Base-by-base conservation (phyloP, 2,888 invertebrate genomes). In the Empis livida region DNA sequence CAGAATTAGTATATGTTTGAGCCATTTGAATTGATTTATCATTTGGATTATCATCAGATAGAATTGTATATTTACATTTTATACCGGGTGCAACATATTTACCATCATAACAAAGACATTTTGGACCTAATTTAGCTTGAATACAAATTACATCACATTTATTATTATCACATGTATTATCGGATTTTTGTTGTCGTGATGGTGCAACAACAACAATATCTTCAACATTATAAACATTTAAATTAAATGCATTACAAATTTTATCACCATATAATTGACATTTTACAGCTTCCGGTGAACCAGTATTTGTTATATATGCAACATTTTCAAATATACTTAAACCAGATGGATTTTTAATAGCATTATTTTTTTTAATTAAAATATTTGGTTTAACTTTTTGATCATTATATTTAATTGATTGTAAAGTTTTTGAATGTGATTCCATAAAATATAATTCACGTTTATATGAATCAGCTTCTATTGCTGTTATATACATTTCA, bases 391-490 rank as follows among this genome's bases (percentile, higher is more conserved):
- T 41, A 59, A 62, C 56, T 4, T 58, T 58, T 31, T 74, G 75
- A 38, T 72, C 66, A 6, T 52, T 50, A 48, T 79, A 79, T 53
- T 63, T 61, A 16, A 74, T 56, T 27, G 69, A 62, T 54, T 75
- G 73, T 23, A 82, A 71, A 1, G 69, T 65, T 42, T 73, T 71
- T 3, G 67, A 59, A 53, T 75, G 73, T 47, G 76, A 75, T 63
- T 92, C 89, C 0, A 80, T 77, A 71, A 84, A 89, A 61, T 88
- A 96, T 6, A 95, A 64, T 17, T 75, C 64, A 54, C 76, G 71
- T 57, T 73, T 71, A 56, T 76, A 74, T 0, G 72, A 59, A 63
- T 82, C 79, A 43, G 49, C 68, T 53, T 55, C 73, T 52, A 62
- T 68, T 44, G 56, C 77, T 53, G 63, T 73, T 53, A 72, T 73